Base-by-base conservation (phyloP, 2,797 vertebrate genomes). In the Peromyscus attwateri region DNA sequence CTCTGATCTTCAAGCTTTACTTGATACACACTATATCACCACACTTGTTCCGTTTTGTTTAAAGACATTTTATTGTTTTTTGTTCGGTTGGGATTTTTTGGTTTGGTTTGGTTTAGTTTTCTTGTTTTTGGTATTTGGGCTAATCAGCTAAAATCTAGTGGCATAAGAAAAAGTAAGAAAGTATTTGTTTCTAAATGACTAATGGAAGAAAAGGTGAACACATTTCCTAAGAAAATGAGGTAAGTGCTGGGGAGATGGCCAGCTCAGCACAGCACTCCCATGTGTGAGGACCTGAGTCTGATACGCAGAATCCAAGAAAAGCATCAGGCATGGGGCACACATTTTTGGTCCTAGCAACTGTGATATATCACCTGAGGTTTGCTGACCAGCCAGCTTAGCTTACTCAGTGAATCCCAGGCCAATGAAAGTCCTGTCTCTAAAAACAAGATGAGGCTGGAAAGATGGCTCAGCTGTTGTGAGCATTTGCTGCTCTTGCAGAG, bases 161-260 rank as follows among this genome's bases (percentile, higher is more conserved):
- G 49, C 81, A 93, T 60, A n/a, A n/a, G n/a, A n/a, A n/a, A n/a
- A n/a, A n/a, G 34, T 92, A 84, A 93, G 94, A 71, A 95, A 93
- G 85, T n/a, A 31, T 6, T 21, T 14, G 27, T 23, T 40, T 92
- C 76, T 77, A 31, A 71, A 55, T 25, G 57, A 71, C 23, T 19
- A 12, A 1, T 6, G 40, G n/a, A 19, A 62, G 23, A 85, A 31
- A 40, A 60, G 40, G 76, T 4, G 27, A 71, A 89, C 31, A 31
- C 2, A 7, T 34, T 57, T 83, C 64, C 79, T 34, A 87, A 64
- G 34, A 80, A 79, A 49, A 49, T 0, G 3, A 49, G 77, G 37
- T 49, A 13, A 87, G 46, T 17, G 46, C 13, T 34, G 37, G n/a
- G 13, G 8, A 6, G 66, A 10, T 29, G 21, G 68, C 23, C 7